phyloP scores from a whole-genome alignment of 2,113 vertebrate species.

The Tretioscincus oriximinensis region DNA sequence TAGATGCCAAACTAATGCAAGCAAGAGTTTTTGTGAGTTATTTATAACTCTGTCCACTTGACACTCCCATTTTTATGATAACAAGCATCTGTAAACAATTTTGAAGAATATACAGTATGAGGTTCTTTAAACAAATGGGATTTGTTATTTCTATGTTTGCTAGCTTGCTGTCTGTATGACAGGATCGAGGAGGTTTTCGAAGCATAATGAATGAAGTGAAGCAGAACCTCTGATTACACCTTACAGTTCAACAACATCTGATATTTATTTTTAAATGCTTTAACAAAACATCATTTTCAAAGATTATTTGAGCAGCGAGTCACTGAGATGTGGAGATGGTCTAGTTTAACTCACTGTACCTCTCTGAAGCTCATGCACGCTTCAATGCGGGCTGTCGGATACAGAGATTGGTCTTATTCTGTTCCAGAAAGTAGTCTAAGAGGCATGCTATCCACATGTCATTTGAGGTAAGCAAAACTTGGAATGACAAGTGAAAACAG shows the following conservation, averaged over 20 bases:
- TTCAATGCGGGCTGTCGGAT: no score
- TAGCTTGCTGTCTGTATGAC: background rate
- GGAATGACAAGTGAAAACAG: no score
- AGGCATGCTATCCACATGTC: no score
- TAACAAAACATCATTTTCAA: background rate
- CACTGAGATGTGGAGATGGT: background rate
- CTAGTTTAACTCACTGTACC: background rate
- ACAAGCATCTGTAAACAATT: constrained; percentile 10
- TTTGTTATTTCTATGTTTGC: background rate
- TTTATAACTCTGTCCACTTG: constrained; percentile 38
- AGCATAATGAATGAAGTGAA: constrained; percentile 31
- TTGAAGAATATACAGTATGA: constrained; percentile 1
- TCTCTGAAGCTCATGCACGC: no score
- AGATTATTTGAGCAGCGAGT: constrained; percentile 4
- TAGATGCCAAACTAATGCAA: no score
- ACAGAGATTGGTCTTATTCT: no score
- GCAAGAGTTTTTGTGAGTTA: constrained; percentile 17
- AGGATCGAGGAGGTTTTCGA: constrained; percentile 25
- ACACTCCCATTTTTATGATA: constrained; percentile 14
- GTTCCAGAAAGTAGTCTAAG: no score
- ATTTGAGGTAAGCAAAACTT: no score
- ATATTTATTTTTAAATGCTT: background rate
- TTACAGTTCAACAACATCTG: background rate
- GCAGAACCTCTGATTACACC: background rate
- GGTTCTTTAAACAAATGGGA: background rate